phyloP scores from a whole-genome alignment of 2,113 vertebrate species.

The Malurus elegans region DNA sequence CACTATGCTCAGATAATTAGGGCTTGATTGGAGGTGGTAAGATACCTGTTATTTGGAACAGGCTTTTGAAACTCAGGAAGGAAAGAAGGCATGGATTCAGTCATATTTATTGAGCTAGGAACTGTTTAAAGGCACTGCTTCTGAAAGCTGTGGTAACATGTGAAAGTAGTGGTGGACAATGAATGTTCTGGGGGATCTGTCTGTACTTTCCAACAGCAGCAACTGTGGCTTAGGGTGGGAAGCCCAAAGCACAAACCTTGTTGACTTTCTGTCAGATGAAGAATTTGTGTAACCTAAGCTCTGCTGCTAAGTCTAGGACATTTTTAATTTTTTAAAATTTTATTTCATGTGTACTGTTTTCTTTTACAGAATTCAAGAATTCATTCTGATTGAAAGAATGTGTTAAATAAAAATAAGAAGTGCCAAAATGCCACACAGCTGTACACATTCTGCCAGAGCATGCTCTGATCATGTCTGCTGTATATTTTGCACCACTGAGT shows the following conservation, averaged over 20 bases:
- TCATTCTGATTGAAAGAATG: not conserved
- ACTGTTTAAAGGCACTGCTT: not conserved
- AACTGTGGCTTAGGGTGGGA: not conserved
- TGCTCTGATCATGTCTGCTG: not conserved
- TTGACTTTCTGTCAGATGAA: not conserved
- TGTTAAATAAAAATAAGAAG: constrained; percentile 2
- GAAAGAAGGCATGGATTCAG: not conserved
- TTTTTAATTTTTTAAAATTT: not conserved
- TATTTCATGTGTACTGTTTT: not conserved
- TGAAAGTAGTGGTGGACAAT: not conserved
- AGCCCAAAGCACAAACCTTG: not conserved
- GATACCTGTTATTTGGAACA: not conserved
- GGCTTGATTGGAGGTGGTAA: not conserved
- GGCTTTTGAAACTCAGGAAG: not conserved
- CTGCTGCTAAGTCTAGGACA: not conserved
- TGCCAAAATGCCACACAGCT: not conserved
- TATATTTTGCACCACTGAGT: not conserved
- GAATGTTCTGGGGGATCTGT: not conserved
- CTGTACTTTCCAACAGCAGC: not conserved
- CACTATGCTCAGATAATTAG: not conserved
- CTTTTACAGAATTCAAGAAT: not conserved
- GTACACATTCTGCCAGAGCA: not conserved
- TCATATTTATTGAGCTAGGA: not conserved
- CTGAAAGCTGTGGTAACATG: not conserved
- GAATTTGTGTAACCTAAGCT: not conserved